phyloP scores from a whole-genome alignment of 2,797 vertebrate genomes.

The Lindbergichthys nudifrons region DNA sequence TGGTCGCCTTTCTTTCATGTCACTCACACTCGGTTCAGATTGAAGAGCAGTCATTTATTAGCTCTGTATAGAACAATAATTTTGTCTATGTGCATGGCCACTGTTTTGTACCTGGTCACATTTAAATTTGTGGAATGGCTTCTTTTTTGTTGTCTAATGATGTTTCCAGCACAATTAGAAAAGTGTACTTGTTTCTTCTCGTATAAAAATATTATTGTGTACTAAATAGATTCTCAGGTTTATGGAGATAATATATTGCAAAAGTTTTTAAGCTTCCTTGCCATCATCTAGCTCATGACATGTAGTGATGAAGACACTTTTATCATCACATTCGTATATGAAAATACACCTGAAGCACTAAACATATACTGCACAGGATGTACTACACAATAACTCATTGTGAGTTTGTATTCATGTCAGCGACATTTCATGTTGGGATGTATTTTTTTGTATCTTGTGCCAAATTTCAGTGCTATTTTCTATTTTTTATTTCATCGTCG shows the following conservation, averaged over 20 bases:
- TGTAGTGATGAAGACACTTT: conserved; percentile 39
- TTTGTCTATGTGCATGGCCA: conserved; percentile 68
- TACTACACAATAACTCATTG: conserved; percentile 40
- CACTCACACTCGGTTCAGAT: conserved; percentile 23
- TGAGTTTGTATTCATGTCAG: conserved; percentile 46
- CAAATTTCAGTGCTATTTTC: conserved; percentile 75
- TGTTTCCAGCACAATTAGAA: conserved; percentile 50
- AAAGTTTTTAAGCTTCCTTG: conserved; percentile 65
- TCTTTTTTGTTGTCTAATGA: conserved; percentile 25
- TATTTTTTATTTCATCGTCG: conserved; percentile 37
- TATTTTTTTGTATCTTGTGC: conserved; percentile 69
- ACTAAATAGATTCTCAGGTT: conserved; percentile 79
- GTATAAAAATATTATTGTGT: conserved; percentile 46
- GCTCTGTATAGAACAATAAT: conserved; percentile 57
- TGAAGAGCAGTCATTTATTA: conserved; percentile 20
- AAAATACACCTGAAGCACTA: conserved; percentile 40
- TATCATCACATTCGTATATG: conserved; percentile 17
- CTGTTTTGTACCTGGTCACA: conserved; percentile 38
- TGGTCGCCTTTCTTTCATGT: conserved; percentile 22
- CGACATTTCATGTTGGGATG: conserved; percentile 36
- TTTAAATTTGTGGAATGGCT: conserved; percentile 44
- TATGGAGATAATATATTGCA: conserved; percentile 68
- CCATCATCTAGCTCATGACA: conserved; percentile 50
- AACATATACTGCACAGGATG: conserved; percentile 38
- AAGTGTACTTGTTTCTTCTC: conserved; percentile 39